Percentiles rank a stretch among this genome's conserved stretches.
Evolutionary conservation across 2,888 invertebrate species (phyloP).

Genomic region (Synergus gifuensis): DNA sequence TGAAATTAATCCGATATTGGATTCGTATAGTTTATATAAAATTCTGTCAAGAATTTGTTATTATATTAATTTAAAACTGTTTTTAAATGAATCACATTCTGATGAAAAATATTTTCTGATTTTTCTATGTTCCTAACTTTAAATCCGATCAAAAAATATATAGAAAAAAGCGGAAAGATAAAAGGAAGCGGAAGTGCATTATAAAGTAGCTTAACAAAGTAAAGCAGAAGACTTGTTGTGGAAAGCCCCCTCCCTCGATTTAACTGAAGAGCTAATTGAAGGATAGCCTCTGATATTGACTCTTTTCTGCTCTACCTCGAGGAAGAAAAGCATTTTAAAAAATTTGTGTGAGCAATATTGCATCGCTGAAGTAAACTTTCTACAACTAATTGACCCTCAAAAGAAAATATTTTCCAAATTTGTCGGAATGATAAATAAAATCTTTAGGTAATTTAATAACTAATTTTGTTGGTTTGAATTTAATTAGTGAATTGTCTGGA

Average conservation of each 20-base stretch:
- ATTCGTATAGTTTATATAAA: background rate
- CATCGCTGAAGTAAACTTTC: background rate
- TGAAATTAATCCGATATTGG: background rate
- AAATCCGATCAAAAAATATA: too few relatives aligned
- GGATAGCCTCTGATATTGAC: conserved; percentile 8
- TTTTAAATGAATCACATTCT: background rate
- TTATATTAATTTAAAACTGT: background rate
- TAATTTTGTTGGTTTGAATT: too few relatives aligned
- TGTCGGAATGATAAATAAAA: too few relatives aligned
- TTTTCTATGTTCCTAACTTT: too few relatives aligned
- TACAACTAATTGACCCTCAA: too few relatives aligned
- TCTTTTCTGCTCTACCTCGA: background rate
- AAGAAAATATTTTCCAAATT: too few relatives aligned
- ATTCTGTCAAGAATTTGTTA: background rate
- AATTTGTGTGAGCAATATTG: background rate
- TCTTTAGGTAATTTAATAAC: too few relatives aligned
- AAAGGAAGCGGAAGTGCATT: background rate
- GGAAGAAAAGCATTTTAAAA: background rate
- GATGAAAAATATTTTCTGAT: too few relatives aligned
- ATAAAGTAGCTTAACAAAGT: conserved; percentile 4
- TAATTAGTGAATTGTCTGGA: background rate
- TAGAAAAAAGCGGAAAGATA: too few relatives aligned
- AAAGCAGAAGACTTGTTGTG: conserved; percentile 3
- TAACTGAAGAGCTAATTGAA: conserved; percentile 22
- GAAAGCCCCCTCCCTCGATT: background rate